phyloP scores from a whole-genome alignment of 1,140 invertebrate genomes.

The Paraescarpia echinospica region DNA sequence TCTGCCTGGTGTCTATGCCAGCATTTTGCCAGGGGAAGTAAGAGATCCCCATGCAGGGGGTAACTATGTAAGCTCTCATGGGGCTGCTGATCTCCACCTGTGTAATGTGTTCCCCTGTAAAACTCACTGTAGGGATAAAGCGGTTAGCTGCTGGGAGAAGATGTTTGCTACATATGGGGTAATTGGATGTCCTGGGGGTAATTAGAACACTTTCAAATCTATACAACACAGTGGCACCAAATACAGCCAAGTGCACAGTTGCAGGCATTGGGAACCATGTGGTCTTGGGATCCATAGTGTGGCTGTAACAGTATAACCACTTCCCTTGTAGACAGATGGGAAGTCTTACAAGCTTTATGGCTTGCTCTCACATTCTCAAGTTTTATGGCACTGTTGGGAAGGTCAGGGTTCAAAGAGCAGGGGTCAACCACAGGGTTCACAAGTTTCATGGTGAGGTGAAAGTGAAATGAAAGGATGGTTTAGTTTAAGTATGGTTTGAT shows the following conservation, averaged over 20 bases:
- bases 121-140: too few species aligned
- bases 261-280: background rate
- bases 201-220: background rate
- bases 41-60: too few species aligned
- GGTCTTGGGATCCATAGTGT: background rate
- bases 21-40: too few species aligned
- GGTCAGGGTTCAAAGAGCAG: background rate
- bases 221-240: background rate
- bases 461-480: background rate
- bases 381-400: background rate
- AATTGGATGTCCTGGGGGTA: too few species aligned
- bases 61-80: too few species aligned
- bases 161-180: background rate
- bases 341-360: background rate
- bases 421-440: background rate
- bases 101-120: too few species aligned
- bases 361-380: background rate
- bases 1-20: too few species aligned
- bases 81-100: too few species aligned
- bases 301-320: background rate
- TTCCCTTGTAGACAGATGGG: background rate
- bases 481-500: background rate
- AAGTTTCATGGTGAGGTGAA: too few species aligned
- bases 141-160: too few species aligned
- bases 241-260: background rate